Evolutionary conservation across 2,888 invertebrate species (phyloP), one percentile per base, ranked within the genome.

Genomic region (Caenorhabditis imperialis): DNA sequence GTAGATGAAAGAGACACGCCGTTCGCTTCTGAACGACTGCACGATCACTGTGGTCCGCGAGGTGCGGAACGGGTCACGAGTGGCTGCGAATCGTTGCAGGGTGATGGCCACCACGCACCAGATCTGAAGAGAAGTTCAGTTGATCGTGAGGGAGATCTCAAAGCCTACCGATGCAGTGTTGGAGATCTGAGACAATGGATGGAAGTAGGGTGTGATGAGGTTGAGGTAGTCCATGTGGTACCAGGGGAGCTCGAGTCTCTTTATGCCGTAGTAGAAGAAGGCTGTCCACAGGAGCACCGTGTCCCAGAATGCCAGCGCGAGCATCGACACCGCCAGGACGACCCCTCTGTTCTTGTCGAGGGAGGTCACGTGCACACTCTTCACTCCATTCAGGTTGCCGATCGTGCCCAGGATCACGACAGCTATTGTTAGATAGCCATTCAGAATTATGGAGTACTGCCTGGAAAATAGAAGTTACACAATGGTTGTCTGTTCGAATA

Each of bases 71-170:
- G 85, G 85, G 69, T 85, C 85, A 23, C 85, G 63, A 0, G 85
- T 85, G 8, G 85, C 85, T 80, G 84, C 79, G 62, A 82, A 85
- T 23, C 85, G 76, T 51, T 85, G 85, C 8, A 83, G 62, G 2
- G 85, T 85, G 51, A 85, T 85, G 30, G 84, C 78, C 1, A 85
- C 84, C 1, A 85, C 85, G 51, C 84, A 82, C 85, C 85, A 85
- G 7, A 83, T 85, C 85, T 85, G 60, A 51, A 82, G 74, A 16
- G 63, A 20, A 30, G 30, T 30, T 30, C 30, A 30, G 30, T 30
- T 30, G 7, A 16, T 20, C 35, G 12, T n/a, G n/a, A n/a, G n/a
- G n/a, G n/a, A n/a, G n/a, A n/a, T 27, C n/a, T 10, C 14, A 57
- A 45, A 45, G 53, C 81, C 53, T 30, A 85, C 85, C 77, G 85